Conservation (phyloP, 1,140 invertebrate species). For the Lineus longissimus region DNA sequence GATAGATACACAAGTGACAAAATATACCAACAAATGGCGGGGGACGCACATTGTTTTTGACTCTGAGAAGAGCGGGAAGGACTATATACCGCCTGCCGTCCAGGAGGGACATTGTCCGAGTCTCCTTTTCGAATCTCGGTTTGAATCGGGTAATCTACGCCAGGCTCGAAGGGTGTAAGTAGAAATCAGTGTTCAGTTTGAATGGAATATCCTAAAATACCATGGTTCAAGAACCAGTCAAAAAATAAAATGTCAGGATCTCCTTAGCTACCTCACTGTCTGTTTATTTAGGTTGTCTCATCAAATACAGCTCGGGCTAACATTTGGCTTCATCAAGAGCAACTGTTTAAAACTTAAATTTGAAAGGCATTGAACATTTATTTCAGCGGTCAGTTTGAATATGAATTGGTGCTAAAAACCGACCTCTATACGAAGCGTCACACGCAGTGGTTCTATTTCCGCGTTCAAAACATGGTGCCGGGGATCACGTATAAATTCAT, state of each 20-base stretch:
- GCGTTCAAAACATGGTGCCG: slow-evolving; percentile 44
- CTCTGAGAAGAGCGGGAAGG: slow-evolving; percentile 41
- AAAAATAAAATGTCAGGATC: too few species aligned
- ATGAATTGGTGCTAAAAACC: slow-evolving; percentile 51
- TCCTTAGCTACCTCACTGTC: too few species aligned
- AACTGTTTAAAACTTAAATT: too few species aligned
- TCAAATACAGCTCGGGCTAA: too few species aligned
- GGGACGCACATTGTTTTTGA: slow-evolving; percentile 46
- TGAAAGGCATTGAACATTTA: background rate
- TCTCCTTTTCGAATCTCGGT: slow-evolving; percentile 51
- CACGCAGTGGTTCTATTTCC: slow-evolving; percentile 55
- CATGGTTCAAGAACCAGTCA: too few species aligned
- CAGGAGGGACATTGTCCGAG: slow-evolving; percentile 43
- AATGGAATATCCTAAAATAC: too few species aligned
- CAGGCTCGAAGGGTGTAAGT: slow-evolving; percentile 52
- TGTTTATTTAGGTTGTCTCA: too few species aligned
- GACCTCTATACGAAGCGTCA: slow-evolving; percentile 53
- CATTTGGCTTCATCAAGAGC: too few species aligned
- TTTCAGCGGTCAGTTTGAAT: slow-evolving; percentile 52
- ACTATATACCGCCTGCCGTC: slow-evolving; percentile 31
- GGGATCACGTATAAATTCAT: slow-evolving; percentile 48
- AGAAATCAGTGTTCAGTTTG: background rate
- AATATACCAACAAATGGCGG: slow-evolving; percentile 42
- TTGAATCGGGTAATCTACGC: slow-evolving; percentile 51
- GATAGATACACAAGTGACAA: slow-evolving; percentile 38